Percentiles rank a stretch among this genome's conserved stretches.
Evolutionary conservation across 2,888 invertebrate species (phyloP).

Genomic region (Epistrophe eligans): DNA sequence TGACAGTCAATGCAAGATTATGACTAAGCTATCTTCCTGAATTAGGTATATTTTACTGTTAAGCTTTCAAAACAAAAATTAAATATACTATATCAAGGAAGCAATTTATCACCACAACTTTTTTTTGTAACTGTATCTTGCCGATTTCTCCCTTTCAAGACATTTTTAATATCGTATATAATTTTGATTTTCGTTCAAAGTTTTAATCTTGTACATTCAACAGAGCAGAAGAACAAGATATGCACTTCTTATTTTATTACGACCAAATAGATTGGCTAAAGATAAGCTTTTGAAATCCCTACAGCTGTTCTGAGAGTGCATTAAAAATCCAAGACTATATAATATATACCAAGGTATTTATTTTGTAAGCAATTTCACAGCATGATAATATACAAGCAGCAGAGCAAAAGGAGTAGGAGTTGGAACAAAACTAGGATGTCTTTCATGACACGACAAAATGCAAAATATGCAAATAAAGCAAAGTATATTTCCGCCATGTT

Average conservation of each 20-base stretch:
- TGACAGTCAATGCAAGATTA: too few relatives aligned
- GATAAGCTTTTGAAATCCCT: not conserved
- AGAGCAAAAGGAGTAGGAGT: not conserved
- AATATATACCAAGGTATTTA: not conserved
- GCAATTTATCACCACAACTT: too few relatives aligned
- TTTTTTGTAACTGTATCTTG: too few relatives aligned
- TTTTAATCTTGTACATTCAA: slow-evolving; percentile 1
- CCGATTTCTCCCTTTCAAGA: not conserved
- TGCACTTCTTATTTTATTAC: not conserved
- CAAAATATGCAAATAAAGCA: not conserved
- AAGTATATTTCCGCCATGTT: not conserved
- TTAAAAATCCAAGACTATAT: not conserved
- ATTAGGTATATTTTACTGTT: too few relatives aligned
- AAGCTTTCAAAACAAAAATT: too few relatives aligned
- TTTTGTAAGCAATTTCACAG: not conserved
- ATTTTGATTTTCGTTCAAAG: not conserved
- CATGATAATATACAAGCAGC: not conserved
- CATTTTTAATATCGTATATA: not conserved
- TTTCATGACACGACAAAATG: not conserved
- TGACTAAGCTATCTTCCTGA: too few relatives aligned
- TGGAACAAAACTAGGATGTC: not conserved
- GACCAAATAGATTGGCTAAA: not conserved
- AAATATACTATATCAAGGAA: too few relatives aligned
- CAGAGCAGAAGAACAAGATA: not conserved
- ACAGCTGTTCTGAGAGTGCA: not conserved